Evolutionary conservation across 2,888 invertebrate genomes (phyloP).

Genomic region (Leptopterna dolabrata): DNA sequence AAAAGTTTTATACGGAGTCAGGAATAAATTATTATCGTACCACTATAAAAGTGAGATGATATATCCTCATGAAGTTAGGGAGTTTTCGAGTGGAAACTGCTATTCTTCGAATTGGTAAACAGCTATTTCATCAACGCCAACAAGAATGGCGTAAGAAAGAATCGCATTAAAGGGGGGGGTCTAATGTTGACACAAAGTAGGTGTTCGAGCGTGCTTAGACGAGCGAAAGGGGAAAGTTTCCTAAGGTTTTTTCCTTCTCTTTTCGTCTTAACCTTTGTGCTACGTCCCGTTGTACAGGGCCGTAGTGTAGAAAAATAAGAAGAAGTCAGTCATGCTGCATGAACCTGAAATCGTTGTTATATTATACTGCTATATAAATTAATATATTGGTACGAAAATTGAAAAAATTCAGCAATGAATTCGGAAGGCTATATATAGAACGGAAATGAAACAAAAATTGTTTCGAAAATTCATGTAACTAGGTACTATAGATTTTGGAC

Average conservation of each 20-base stretch:
- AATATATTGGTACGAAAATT: too few species aligned
- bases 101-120: background rate
- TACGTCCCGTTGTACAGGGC: too few species aligned
- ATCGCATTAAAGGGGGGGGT: background rate
- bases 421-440: too few species aligned
- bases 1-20: background rate
- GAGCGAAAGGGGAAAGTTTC: background rate
- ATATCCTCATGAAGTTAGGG: background rate
- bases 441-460: too few species aligned
- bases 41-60: background rate
- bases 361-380: too few species aligned
- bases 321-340: too few species aligned
- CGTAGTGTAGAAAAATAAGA: too few species aligned
- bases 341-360: too few species aligned
- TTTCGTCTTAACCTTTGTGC: too few species aligned
- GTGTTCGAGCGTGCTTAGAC: background rate
- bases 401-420: too few species aligned
- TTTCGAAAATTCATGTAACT: too few species aligned
- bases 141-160: background rate
- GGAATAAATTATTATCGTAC: background rate
- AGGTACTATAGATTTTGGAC: too few species aligned
- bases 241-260: background rate
- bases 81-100: background rate
- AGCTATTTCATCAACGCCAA: background rate
- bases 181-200: background rate